A percentile compares a stretch with the other conserved stretches of the same genome.
These are phyloP conservation scores for Orthonyx spaldingii DNA, from an alignment of 2,113 vertebrate genomes.

Conservation along the genomic window DNA sequence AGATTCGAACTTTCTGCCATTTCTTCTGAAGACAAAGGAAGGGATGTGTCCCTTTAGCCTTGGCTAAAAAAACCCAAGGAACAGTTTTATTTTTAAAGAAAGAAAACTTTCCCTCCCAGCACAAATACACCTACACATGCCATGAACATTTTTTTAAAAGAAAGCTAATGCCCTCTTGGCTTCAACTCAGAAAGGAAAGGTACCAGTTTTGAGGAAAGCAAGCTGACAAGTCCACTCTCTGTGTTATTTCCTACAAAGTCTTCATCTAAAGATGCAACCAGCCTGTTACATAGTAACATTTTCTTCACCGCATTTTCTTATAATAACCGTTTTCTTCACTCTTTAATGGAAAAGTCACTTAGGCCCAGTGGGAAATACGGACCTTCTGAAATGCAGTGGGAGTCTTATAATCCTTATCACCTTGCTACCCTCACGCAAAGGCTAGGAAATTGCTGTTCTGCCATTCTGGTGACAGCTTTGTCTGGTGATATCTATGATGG, in stretches of 20 bases:
- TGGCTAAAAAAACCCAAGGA: neutral
- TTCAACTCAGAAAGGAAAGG: neutral
- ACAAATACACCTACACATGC: neutral
- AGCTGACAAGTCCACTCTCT: neutral
- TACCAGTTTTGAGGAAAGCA: neutral
- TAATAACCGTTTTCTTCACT: slow-evolving; percentile 16
- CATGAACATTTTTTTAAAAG: neutral
- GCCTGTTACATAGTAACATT: neutral
- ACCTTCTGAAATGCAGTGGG: neutral
- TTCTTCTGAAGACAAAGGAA: neutral
- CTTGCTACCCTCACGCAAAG: neutral
- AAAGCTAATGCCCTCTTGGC: neutral
- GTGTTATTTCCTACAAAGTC: neutral
- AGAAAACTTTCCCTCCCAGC: neutral
- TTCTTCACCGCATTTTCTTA: neutral
- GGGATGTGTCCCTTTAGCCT: neutral
- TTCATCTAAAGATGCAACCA: neutral
- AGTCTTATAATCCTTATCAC: neutral
- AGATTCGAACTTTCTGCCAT: neutral
- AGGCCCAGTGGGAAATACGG: neutral
- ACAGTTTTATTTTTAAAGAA: neutral
- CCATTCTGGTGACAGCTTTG: neutral
- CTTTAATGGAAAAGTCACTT: slow-evolving; percentile 21
- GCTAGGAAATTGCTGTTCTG: neutral
- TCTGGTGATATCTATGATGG: neutral